Percentiles rank a stretch among this genome's conserved stretches.
phyloP scores from a whole-genome alignment of 1,140 invertebrate species.

The Pygmarrhopalites habei region DNA sequence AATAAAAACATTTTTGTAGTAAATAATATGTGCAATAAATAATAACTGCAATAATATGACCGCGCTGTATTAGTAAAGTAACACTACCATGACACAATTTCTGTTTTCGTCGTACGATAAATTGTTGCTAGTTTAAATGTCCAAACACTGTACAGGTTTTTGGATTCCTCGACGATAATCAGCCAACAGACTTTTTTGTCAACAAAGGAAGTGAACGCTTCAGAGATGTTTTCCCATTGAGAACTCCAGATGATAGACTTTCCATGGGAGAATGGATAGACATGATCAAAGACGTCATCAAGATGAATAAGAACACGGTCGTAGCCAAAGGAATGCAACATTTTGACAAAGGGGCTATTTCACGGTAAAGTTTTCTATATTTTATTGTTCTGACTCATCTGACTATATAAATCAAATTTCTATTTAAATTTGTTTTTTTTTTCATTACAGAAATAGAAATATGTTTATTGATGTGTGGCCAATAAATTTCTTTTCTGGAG shows the following conservation, averaged over 20 bases:
- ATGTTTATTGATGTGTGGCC: conserved; percentile 96
- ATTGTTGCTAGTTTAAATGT: no score
- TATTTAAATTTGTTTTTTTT: no score
- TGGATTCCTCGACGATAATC: conserved; percentile 76
- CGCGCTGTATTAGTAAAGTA: no score
- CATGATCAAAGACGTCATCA: conserved; percentile 76
- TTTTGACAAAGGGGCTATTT: conserved; percentile 65
- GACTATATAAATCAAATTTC: neutral
- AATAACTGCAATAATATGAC: no score
- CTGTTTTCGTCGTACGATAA: no score
- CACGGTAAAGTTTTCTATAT: no score
- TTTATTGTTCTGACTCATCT: no score
- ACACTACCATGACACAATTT: no score
- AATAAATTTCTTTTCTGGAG: conserved; percentile 71
- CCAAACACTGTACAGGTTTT: no score
- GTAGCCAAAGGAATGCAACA: conserved; percentile 83
- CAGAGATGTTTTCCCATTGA: conserved; percentile 38
- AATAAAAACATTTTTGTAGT: no score
- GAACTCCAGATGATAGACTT: conserved; percentile 40
- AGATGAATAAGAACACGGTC: conserved; percentile 91
- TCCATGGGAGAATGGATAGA: conserved; percentile 70
- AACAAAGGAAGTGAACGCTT: conserved; percentile 32
- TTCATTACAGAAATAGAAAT: conserved; percentile 25
- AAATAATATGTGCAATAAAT: no score
- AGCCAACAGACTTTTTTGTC: conserved; percentile 64